phyloP scores from a whole-genome alignment of 2,797 vertebrate genomes.

The Scomberomorus guttatus region DNA sequence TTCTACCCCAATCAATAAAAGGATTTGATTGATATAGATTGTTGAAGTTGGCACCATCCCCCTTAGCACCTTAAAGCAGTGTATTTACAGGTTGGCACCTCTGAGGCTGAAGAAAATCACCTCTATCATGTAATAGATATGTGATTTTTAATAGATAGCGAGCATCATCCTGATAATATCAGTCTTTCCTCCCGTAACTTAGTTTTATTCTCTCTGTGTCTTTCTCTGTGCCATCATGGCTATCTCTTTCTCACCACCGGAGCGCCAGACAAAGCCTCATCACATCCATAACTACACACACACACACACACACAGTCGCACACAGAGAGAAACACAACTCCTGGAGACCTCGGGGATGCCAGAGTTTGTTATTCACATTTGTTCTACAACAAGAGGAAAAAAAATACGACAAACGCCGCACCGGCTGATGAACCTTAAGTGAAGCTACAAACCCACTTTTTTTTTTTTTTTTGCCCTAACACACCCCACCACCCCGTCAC shows the following conservation, averaged over 20 bases:
- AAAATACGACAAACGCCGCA: slow-evolving; percentile 31
- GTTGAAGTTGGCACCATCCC: slow-evolving; percentile 45
- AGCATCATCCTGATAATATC: slow-evolving; percentile 1
- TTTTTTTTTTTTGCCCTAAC: slow-evolving; percentile 12
- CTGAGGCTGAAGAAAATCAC: slow-evolving; percentile 2
- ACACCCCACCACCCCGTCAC: slow-evolving; percentile 11
- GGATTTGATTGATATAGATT: slow-evolving; percentile 65
- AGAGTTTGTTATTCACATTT: slow-evolving; percentile 64
- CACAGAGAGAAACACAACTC: slow-evolving; percentile 38
- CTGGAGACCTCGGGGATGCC: slow-evolving; percentile 48
- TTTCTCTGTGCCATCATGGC: slow-evolving; percentile 16
- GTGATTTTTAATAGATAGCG: slow-evolving; percentile 10
- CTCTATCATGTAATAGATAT: neutral
- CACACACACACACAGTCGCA: neutral
- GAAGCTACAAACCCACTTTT: slow-evolving; percentile 16
- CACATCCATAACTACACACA: slow-evolving; percentile 42
- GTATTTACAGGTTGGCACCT: slow-evolving; percentile 18
- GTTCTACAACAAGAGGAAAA: slow-evolving; percentile 62
- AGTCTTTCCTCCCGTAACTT: neutral
- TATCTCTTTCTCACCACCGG: neutral
- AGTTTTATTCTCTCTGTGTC: neutral
- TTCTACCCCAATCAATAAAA: slow-evolving; percentile 60
- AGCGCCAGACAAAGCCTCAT: slow-evolving; percentile 53
- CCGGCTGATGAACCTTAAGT: slow-evolving; percentile 12
- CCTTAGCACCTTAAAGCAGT: slow-evolving; percentile 12